Base-by-base conservation (phyloP, 2,888 invertebrate genomes). In the Escarpia spicata region DNA sequence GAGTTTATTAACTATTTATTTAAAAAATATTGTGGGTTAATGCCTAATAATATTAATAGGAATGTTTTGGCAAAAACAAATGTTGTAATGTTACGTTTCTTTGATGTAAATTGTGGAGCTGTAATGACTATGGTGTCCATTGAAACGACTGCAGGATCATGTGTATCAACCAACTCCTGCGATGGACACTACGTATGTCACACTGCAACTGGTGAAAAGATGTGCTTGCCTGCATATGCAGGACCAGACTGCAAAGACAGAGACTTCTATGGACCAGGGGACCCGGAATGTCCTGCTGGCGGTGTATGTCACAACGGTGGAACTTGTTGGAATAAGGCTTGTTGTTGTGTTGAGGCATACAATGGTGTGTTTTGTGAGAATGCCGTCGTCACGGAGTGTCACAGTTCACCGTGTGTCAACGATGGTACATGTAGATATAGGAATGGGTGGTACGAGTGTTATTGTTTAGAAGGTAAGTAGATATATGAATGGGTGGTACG, bases 141-240 rank as follows among this genome's bases (percentile, higher is more conserved):
- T 37, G 37, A 37, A 37, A 37, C 37, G 37, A 37, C 37, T 37
- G 37, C 37, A 37, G 37, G 37, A 37, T 37, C 37, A 37, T 44
- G 43, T 44, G 15, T 44, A 2, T 37, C 91, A 43, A n/a, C 31
- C 10, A 37, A 91, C 45, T 91, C 91, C 9, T 91, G 91, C 15
- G 91, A 91, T 19, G 91, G 91, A 31, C 91, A 91, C 19, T 91
- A 91, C 44, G 31, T 37, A 31, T 91, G 91, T 43, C 19, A 91
- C 44, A 91, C 9, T 43, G 45, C n/a, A 9, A 91, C 91, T 43
- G 91, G 91, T 44, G 91, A 91, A 12, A 43, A 91, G 10, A 0
- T 91, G 12, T 91, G 91, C 44, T 31, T 9, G 10, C 8, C 44
- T 43, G 91, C 31, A 19, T 91, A 31, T 37, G 9, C 8, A 44